Evolutionary conservation across 2,113 vertebrate species (phyloP).

Genomic region (Neomonachus schauinslandi): DNA sequence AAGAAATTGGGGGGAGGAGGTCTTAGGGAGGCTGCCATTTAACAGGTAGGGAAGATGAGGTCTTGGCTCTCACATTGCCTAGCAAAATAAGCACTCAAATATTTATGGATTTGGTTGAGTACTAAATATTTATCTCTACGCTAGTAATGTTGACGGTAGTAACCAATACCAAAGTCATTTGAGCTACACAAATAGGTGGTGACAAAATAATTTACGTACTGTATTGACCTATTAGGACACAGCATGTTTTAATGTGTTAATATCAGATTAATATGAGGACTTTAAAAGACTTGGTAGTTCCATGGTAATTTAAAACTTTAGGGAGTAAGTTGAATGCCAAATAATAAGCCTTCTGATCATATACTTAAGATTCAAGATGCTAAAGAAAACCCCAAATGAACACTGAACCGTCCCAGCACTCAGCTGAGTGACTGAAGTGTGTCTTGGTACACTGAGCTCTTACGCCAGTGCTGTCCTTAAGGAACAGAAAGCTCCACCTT

Average conservation of each 20-base stretch:
- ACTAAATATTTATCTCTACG: not conserved
- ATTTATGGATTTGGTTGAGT: conserved; percentile 4
- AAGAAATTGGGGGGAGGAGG: not conserved
- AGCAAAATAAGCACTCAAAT: not conserved
- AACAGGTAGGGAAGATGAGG: not conserved
- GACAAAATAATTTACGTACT: conserved; percentile 8
- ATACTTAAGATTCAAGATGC: conserved; percentile 15
- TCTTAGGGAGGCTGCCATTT: not conserved
- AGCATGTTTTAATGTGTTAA: conserved; percentile 49
- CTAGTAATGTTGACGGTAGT: not conserved
- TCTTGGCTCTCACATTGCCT: not conserved
- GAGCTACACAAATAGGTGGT: not conserved
- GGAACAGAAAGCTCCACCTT: not conserved
- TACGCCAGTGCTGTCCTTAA: not conserved
- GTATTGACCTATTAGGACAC: conserved; percentile 12
- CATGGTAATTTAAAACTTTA: conserved; percentile 19
- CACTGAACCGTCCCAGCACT: not conserved
- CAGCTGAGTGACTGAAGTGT: not conserved
- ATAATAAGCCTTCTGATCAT: conserved; percentile 29
- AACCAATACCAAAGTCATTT: not conserved
- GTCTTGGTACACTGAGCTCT: not conserved
- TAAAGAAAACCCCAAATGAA: not conserved
- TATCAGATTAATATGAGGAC: not conserved
- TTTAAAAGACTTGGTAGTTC: not conserved
- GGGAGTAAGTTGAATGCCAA: conserved; percentile 46